Conservation (phyloP, 2,113 vertebrate genomes). For the Notarius quadriscutis region DNA sequence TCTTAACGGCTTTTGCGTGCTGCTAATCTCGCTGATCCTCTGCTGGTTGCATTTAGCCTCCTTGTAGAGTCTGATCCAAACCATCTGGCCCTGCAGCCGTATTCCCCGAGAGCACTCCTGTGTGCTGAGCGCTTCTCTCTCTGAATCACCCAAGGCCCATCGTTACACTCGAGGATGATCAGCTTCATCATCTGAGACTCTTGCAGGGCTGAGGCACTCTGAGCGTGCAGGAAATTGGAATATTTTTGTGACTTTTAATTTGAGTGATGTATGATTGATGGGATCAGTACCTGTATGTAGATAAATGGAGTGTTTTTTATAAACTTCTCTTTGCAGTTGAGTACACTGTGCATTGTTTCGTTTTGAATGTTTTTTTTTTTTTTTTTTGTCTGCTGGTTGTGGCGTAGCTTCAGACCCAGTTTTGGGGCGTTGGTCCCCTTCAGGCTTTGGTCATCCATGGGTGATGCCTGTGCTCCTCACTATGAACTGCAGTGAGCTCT, state of each 20-base stretch:
- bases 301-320: too few relatives aligned
- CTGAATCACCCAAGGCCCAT: not conserved
- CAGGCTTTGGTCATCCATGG: too few relatives aligned
- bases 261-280: not conserved
- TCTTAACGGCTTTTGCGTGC: slow-evolving; percentile 14
- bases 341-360: too few relatives aligned
- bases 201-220: not conserved
- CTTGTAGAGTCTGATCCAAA: slow-evolving; percentile 42
- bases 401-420: too few relatives aligned
- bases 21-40: not conserved
- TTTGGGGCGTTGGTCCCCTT: too few relatives aligned
- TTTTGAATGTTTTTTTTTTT: too few relatives aligned
- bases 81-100: slow-evolving; percentile 27
- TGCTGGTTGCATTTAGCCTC: slow-evolving; percentile 41
- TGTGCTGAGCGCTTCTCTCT: not conserved
- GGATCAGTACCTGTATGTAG: too few relatives aligned
- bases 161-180: not conserved
- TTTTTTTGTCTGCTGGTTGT: too few relatives aligned
- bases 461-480: too few relatives aligned
- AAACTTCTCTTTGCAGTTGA: too few relatives aligned
- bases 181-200: not conserved
- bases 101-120: not conserved
- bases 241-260: not conserved
- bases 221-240: too few relatives aligned
- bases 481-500: too few relatives aligned